Evolutionary conservation across 2,113 vertebrate species (phyloP).

Genomic region (Entosphenus tridentatus): DNA sequence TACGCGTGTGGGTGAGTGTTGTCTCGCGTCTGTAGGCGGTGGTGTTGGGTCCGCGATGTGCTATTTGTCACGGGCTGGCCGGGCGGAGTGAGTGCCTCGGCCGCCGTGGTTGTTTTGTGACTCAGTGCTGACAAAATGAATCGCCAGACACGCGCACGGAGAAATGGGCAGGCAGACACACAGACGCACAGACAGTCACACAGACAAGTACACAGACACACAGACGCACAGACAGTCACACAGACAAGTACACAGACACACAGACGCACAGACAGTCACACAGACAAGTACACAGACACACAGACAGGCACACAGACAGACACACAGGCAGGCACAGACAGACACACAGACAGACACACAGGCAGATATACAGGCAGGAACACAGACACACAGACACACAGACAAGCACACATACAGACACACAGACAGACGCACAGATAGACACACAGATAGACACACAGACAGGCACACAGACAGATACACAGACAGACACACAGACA

Average conservation of each 20-base stretch:
- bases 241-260: neutral
- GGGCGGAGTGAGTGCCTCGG: too few relatives aligned
- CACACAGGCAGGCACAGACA: neutral
- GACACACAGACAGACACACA: neutral
- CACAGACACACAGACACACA: neutral
- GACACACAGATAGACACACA: neutral
- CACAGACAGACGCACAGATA: neutral
- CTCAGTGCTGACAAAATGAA: too few relatives aligned
- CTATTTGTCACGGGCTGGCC: too few relatives aligned
- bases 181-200: constrained; percentile 1
- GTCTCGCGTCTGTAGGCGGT: too few relatives aligned
- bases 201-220: neutral
- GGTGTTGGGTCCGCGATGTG: too few relatives aligned
- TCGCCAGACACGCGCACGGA: neutral
- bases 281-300: neutral
- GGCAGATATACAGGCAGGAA: neutral
- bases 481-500: neutral
- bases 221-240: neutral
- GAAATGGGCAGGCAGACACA: neutral
- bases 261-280: neutral
- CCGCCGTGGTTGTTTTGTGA: too few relatives aligned
- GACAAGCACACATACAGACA: neutral
- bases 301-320: neutral
- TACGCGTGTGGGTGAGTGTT: too few relatives aligned
- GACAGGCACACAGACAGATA: neutral